Base-by-base conservation (phyloP, 64 coral and sea anemone genomes). In the Trachythela sp. region DNA sequence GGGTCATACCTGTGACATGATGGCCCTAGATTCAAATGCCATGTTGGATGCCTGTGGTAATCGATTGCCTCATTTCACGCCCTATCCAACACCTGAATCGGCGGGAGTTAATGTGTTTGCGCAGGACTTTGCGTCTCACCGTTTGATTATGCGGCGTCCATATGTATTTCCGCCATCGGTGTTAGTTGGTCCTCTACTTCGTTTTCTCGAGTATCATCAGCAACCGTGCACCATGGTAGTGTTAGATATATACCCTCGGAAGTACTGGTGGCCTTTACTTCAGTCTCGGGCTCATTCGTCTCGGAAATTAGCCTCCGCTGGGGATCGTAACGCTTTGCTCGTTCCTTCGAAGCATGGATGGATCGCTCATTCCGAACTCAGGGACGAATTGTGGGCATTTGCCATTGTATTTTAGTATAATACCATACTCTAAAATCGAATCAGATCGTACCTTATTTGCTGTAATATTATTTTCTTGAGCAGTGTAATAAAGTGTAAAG, bases 121-220 rank as follows among this genome's bases (percentile, higher is more conserved):
- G 9, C 90, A 91, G 13, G 29, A 8, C 18, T 36, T 91, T 2
- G 3, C 59, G 15, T 31, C 59, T 68, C 20, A 8, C 2, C 2
- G 20, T 6, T 14, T n/a, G 6, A n/a, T n/a, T 0, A 6, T 8
- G 11, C 33, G 85, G 0, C 84, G 85, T 34, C 39, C n/a, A 11
- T 91, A 86, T 70, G 84, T 86, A 15, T 87, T 91, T 39, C 90
- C 84, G 34, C 90, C 43, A 37, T 87, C 76, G 33, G 7, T 86
- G 1, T 39, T 91, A 2, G 31, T 85, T 0, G 83, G 89, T 9
- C 56, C 83, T 11, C 13, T 91, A 7, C 36, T 91, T 7, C 35
- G 48, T 33, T 52, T 87, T 45, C 20, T 87, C 31, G n/a, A 71
- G 2, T 8, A 35, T 4, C 48, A n/a, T 24, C 1, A 31, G 39